Evolutionary conservation across 2,888 invertebrate genomes (phyloP).

Genomic region (Drosophila diplacantha): DNA sequence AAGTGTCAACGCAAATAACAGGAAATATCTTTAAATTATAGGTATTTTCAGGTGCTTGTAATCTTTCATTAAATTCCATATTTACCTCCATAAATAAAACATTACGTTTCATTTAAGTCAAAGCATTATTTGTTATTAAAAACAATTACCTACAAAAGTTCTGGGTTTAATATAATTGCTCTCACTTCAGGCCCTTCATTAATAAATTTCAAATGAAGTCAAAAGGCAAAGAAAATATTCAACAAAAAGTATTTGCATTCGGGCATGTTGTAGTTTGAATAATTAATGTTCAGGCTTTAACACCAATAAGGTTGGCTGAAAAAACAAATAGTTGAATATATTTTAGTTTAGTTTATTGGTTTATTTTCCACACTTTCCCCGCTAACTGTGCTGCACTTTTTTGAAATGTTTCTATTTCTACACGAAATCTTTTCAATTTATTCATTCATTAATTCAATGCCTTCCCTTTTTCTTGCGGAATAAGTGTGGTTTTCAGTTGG

Average conservation of each 20-base stretch:
- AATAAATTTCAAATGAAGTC: not conserved
- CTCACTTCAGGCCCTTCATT: not conserved
- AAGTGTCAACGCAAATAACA: not conserved
- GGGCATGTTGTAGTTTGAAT: not conserved
- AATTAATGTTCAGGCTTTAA: constrained; percentile 7
- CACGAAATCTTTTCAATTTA: constrained; percentile 5
- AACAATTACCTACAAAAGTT: not conserved
- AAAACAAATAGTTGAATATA: not conserved
- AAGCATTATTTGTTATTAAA: not conserved
- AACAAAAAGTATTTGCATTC: not conserved
- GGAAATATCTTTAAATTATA: not conserved
- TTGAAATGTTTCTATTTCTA: constrained; percentile 1
- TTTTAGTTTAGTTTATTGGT: not conserved
- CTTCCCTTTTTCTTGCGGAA: not conserved
- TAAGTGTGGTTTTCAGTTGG: not conserved
- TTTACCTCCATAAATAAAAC: not conserved
- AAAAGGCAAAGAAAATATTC: not conserved
- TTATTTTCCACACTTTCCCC: not conserved
- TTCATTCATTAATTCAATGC: not conserved
- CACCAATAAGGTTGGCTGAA: constrained; percentile 5
- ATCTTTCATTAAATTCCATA: not conserved
- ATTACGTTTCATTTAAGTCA: not conserved
- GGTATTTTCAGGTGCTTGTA: not conserved
- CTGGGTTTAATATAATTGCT: not conserved
- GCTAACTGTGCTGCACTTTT: not conserved